Evolutionary conservation across 2,888 invertebrate genomes (phyloP).

Genomic region (Fragum fragum): DNA sequence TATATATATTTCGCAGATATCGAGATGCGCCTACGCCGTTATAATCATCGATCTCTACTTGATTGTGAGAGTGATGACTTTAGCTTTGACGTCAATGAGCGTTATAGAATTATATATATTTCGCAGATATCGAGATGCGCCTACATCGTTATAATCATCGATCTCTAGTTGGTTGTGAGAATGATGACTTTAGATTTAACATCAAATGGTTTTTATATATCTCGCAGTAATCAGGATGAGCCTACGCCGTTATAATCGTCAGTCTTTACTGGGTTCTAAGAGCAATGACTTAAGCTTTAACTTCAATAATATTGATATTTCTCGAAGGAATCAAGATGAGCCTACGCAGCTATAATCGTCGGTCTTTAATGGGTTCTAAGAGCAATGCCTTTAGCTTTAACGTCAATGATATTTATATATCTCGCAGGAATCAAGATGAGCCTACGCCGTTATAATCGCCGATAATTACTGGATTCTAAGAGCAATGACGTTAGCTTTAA

Average conservation of each 20-base stretch:
- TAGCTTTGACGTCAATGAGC: too few species aligned
- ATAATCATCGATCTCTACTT: conserved; percentile 81
- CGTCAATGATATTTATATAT: conserved; percentile 69
- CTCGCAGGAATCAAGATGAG: conserved; percentile 80
- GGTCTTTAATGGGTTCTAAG: conserved; percentile 83
- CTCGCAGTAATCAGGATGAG: conserved; percentile 78
- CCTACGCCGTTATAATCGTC: conserved; percentile 80
- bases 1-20: conserved; percentile 68
- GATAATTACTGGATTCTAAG: conserved; percentile 83
- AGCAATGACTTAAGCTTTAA: conserved; percentile 82
- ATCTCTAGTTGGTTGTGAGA: conserved; percentile 83
- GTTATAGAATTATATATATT: too few species aligned
- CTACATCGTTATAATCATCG: conserved; percentile 80
- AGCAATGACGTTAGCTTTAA: conserved; percentile 58
- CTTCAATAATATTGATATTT: conserved; percentile 64
- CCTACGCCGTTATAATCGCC: conserved; percentile 80
- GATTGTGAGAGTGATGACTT: conserved; percentile 85
- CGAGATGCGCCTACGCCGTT: conserved; percentile 79
- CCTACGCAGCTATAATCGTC: conserved; percentile 80
- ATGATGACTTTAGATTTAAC: conserved; percentile 62
- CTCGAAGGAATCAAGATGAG: conserved; percentile 76
- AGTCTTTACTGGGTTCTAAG: conserved; percentile 83
- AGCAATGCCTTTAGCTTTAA: conserved; percentile 82
- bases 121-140: conserved; percentile 80
- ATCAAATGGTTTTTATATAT: neutral